Conservation (phyloP, 1,140 invertebrate species). For the Dreissena polymorpha region DNA sequence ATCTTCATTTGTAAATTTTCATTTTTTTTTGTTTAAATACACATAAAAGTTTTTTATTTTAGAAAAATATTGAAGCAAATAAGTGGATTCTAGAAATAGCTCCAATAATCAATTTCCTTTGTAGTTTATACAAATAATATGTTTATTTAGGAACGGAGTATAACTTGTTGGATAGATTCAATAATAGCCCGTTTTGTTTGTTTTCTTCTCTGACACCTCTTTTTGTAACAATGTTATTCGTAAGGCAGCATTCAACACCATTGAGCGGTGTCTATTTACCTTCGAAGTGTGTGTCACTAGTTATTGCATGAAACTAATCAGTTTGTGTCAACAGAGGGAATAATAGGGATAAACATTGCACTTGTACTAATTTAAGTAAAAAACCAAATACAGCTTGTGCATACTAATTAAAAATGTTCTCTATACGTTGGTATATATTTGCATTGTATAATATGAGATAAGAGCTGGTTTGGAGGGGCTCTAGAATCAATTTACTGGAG, state of each 20-base stretch:
- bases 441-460: background rate
- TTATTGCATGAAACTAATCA: slow-evolving; percentile 5
- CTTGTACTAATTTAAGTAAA: background rate
- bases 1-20: slow-evolving; percentile 4
- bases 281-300: background rate
- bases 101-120: too few relatives aligned
- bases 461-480: background rate
- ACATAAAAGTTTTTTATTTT: background rate
- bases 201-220: background rate
- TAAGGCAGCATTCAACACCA: background rate
- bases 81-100: too few relatives aligned
- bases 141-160: too few relatives aligned
- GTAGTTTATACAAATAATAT: too few relatives aligned
- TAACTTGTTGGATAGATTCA: too few relatives aligned
- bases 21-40: background rate
- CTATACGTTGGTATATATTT: background rate
- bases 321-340: background rate
- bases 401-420: slow-evolving; percentile 7
- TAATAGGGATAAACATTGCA: background rate
- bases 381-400: background rate
- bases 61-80: too few relatives aligned
- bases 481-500: background rate
- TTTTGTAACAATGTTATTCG: slow-evolving; percentile 1
- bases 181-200: background rate
- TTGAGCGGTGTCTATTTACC: background rate